Evolutionary conservation across 2,113 vertebrate genomes (phyloP).

Genomic region (Tragulus kanchil): DNA sequence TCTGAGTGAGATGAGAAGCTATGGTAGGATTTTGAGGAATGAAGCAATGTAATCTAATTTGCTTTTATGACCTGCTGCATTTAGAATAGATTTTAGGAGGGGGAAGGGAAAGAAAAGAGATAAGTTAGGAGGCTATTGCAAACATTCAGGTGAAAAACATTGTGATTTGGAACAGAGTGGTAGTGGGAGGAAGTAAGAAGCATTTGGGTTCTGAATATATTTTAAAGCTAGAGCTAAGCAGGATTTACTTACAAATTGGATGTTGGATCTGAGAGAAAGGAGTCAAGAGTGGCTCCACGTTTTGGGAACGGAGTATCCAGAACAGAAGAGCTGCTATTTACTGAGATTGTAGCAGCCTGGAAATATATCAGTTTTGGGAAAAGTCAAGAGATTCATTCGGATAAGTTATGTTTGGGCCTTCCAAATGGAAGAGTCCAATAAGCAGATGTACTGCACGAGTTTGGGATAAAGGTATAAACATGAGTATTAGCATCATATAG

Average conservation of each 20-base stretch:
- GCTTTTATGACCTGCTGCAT: not conserved
- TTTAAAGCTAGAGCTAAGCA: slow-evolving; percentile 1
- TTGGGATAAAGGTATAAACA: not conserved
- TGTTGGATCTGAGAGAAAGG: not conserved
- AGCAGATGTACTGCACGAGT: not conserved
- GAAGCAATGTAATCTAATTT: not conserved
- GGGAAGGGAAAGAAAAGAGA: not conserved
- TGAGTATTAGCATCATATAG: not conserved
- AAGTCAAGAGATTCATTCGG: slow-evolving; percentile 6
- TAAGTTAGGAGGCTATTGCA: not conserved
- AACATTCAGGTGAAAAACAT: not conserved
- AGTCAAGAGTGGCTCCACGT: not conserved
- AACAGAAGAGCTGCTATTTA: slow-evolving; percentile 35
- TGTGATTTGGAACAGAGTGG: not conserved
- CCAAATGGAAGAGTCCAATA: not conserved
- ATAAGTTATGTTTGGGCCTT: not conserved
- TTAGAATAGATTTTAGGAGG: not conserved
- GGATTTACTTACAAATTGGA: not conserved
- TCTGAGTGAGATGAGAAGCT: not conserved
- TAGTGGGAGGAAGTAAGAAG: not conserved
- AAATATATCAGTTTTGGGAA: not conserved
- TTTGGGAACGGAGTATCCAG: not conserved
- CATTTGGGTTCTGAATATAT: slow-evolving; percentile 8
- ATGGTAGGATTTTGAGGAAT: not conserved
- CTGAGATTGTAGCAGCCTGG: not conserved